phyloP scores from a whole-genome alignment of 2,113 vertebrate species.

The Amazona guildingii region DNA sequence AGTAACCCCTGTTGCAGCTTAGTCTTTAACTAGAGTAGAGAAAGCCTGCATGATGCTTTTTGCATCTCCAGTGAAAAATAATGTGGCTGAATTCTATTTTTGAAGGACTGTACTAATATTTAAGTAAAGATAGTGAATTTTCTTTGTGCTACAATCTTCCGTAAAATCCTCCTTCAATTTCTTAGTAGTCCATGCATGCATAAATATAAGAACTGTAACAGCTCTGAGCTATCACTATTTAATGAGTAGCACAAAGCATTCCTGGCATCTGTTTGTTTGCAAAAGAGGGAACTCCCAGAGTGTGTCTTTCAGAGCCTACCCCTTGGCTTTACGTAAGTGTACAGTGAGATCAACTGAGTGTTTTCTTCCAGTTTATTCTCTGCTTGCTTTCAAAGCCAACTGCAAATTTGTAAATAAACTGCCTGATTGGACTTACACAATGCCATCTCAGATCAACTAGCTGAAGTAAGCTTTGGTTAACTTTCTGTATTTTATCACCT shows the following conservation, averaged over 20 bases:
- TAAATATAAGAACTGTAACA: not conserved
- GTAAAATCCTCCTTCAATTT: not conserved
- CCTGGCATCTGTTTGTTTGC: not conserved
- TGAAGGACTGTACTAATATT: not conserved
- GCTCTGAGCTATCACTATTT: not conserved
- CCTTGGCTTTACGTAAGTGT: not conserved
- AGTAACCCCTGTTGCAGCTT: not conserved
- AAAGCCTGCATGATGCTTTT: not conserved
- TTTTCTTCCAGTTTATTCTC: not conserved
- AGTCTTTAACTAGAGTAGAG: not conserved
- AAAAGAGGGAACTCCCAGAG: not conserved
- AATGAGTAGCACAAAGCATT: not conserved
- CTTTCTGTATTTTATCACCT: not conserved
- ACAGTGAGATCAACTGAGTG: not conserved
- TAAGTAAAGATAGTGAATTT: not conserved
- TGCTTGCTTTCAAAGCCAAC: conserved; percentile 21
- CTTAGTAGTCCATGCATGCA: fast-evolving
- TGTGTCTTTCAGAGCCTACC: not conserved
- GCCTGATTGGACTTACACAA: conserved; percentile 7
- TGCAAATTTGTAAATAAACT: not conserved
- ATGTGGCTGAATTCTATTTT: not conserved
- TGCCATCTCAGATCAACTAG: not conserved
- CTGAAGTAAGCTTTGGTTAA: not conserved
- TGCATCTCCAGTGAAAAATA: not conserved
- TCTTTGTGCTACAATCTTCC: not conserved